Percentiles rank a stretch among this genome's conserved stretches.
Conservation (phyloP, 2,888 invertebrate genomes). For the Scaptomyza parva region DNA sequence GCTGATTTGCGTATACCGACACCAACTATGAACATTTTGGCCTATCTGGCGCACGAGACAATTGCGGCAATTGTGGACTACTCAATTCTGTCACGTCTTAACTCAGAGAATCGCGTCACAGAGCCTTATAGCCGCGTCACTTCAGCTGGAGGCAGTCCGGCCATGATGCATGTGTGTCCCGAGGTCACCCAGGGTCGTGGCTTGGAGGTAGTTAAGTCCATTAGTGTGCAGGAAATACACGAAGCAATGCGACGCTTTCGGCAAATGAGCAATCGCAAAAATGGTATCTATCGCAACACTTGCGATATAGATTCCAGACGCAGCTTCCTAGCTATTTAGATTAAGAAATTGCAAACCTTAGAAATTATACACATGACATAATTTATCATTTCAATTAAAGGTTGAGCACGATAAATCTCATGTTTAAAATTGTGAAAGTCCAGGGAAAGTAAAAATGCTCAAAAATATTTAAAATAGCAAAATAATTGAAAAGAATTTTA, state of each 20-base stretch:
- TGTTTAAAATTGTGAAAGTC: too few species aligned
- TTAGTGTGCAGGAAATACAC: constrained; percentile 92
- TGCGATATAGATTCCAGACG: constrained; percentile 81
- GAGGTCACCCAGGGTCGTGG: constrained; percentile 86
- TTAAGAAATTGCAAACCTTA: background rate
- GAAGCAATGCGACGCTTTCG: constrained; percentile 91
- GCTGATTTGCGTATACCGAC: constrained; percentile 87
- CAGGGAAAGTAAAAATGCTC: too few species aligned
- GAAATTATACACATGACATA: too few species aligned
- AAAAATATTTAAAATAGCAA: too few species aligned
- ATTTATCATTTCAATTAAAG: too few species aligned
- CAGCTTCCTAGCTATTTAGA: constrained; percentile 82
- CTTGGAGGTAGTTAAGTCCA: constrained; percentile 88
- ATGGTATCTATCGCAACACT: constrained; percentile 82
- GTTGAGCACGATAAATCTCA: too few species aligned
- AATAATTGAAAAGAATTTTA: too few species aligned
- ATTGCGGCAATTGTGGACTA: constrained; percentile 95
- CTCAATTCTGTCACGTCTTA: constrained; percentile 92
- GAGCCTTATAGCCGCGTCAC: constrained; percentile 89
- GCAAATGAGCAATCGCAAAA: constrained; percentile 81
- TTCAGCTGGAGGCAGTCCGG: constrained; percentile 82
- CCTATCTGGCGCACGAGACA: constrained; percentile 95
- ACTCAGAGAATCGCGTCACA: constrained; percentile 88
- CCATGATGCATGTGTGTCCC: constrained; percentile 84
- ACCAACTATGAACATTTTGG: constrained; percentile 90